Percentiles rank a stretch among this genome's conserved stretches.
These are phyloP conservation scores for Drosophila ironensis DNA, from an alignment of 1,140 invertebrate genomes.

Conservation along the genomic window DNA sequence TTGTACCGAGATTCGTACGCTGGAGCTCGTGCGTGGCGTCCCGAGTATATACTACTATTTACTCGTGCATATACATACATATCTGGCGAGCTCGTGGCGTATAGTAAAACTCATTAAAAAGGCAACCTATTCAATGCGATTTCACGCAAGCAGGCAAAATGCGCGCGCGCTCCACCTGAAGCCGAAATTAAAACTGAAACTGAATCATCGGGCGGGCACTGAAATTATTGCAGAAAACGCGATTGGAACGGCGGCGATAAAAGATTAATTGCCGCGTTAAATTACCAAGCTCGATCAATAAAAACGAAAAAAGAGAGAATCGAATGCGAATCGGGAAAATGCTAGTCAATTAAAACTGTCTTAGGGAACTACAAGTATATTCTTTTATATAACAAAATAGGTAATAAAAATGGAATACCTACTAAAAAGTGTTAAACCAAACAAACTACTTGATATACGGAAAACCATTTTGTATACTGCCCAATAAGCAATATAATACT, in stretches of 20 bases:
- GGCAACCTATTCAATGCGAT: conserved; percentile 76
- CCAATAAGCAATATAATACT: neutral
- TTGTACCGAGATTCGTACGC: conserved; percentile 1
- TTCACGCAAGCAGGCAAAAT: conserved; percentile 58
- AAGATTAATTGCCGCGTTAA: conserved; percentile 69
- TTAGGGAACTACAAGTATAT: conserved; percentile 42
- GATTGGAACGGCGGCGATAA: conserved; percentile 57
- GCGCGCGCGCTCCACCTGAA: conserved; percentile 57
- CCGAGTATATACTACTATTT: conserved; percentile 19
- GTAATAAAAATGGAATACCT: neutral
- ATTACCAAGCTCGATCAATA: conserved; percentile 59
- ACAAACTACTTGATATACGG: too few relatives aligned
- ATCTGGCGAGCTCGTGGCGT: conserved; percentile 62
- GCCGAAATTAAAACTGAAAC: conserved; percentile 11
- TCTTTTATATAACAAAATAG: conserved; percentile 27
- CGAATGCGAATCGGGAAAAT: conserved; percentile 14
- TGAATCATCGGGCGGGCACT: conserved; percentile 30
- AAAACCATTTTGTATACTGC: too few relatives aligned
- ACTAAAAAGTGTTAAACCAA: neutral
- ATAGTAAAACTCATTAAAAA: conserved; percentile 78
- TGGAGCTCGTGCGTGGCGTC: conserved; percentile 45
- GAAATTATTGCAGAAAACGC: conserved; percentile 58
- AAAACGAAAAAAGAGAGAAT: conserved; percentile 37
- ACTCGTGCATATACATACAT: conserved; percentile 14
- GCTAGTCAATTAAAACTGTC: conserved; percentile 62